Percentiles rank a stretch among this genome's conserved stretches.
Conservation (phyloP, 2,888 invertebrate genomes). For the Crocallis elinguaria region DNA sequence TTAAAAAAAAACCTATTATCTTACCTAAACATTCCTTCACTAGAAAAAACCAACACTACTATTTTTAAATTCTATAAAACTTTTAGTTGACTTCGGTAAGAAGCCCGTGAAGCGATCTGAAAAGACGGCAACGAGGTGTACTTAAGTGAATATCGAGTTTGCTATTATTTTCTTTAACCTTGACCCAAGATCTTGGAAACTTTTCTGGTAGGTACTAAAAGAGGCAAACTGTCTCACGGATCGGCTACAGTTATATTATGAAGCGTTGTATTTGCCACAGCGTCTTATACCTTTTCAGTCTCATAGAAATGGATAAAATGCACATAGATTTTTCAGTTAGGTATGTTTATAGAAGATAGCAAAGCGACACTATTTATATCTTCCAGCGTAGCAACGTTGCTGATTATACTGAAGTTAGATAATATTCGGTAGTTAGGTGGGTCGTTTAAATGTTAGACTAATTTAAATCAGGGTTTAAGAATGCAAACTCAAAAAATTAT, state of each 20-base stretch:
- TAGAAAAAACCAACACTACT: not conserved
- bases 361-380: too few species aligned
- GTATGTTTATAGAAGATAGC: too few species aligned
- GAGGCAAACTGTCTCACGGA: not conserved
- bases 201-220: too few species aligned
- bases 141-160: slow-evolving; percentile 17
- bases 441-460: too few species aligned
- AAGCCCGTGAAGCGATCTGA: not conserved
- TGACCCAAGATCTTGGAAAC: slow-evolving; percentile 8
- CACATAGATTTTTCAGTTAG: not conserved
- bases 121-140: not conserved
- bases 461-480: too few species aligned
- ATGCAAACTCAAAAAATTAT: too few species aligned
- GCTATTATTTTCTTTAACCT: slow-evolving; percentile 8
- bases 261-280: not conserved
- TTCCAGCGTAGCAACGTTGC: too few species aligned
- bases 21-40: not conserved
- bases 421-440: too few species aligned
- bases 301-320: not conserved
- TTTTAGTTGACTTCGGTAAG: not conserved
- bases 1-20: too few species aligned
- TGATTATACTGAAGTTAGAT: too few species aligned
- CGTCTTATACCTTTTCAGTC: not conserved
- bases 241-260: not conserved
- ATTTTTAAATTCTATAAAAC: not conserved